Conservation (phyloP, 2,113 vertebrate species). For the Sinocyclocheilus grahami region DNA sequence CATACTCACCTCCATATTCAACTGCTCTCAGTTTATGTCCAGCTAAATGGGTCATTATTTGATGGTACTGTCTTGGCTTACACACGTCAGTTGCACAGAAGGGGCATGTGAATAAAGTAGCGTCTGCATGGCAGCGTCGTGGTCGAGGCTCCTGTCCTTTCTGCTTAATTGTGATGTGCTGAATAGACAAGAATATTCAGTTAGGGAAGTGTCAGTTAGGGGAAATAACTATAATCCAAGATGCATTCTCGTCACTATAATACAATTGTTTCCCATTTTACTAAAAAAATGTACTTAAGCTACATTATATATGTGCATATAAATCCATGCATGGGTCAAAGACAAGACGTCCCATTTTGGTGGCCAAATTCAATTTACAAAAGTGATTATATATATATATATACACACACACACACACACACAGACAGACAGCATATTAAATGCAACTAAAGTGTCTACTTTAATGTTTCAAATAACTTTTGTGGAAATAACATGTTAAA, state of each 20-base stretch:
- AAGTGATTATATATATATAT: too few species aligned
- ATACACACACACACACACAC: too few species aligned
- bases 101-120: constrained; percentile 15
- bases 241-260: not conserved
- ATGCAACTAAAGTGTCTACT: too few species aligned
- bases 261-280: not conserved
- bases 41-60: constrained; percentile 16
- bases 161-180: constrained; percentile 15
- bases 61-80: constrained; percentile 12
- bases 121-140: not conserved
- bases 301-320: not conserved
- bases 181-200: not conserved
- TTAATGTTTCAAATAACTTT: too few species aligned
- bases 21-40: not conserved
- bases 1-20: constrained; percentile 1
- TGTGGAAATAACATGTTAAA: too few species aligned
- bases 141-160: not conserved
- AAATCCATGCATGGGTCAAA: too few species aligned
- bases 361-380: too few species aligned
- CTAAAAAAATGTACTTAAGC: not conserved
- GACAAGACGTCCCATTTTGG: too few species aligned
- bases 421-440: too few species aligned
- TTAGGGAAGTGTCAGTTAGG: not conserved
- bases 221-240: not conserved
- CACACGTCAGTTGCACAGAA: not conserved